phyloP scores from a whole-genome alignment of 2,113 vertebrate genomes.

The Eclectus roratus region DNA sequence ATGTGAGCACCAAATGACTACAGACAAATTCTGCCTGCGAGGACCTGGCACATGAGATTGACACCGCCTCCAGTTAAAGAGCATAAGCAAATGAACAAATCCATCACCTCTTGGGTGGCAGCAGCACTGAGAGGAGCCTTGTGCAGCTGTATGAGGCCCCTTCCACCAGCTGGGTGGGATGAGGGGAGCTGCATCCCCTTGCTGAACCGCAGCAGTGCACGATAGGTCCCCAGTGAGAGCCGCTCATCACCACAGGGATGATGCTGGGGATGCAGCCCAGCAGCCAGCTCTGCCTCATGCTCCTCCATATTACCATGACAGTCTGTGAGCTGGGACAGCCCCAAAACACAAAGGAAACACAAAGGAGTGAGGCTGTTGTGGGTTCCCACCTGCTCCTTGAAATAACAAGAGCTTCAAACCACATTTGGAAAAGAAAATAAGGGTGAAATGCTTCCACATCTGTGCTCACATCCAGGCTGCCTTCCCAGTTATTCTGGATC shows the following conservation, averaged over 20 bases:
- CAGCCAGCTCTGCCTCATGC: background rate
- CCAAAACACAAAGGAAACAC: background rate
- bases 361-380: background rate
- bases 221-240: background rate
- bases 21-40: background rate
- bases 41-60: background rate
- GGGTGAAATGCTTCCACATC: background rate
- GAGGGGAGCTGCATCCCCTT: background rate
- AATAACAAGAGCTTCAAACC: background rate
- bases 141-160: background rate
- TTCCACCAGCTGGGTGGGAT: background rate
- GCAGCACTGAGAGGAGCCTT: accelerated
- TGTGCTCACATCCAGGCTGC: background rate
- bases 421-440: background rate
- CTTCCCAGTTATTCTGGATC: background rate
- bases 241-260: accelerated
- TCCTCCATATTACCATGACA: background rate
- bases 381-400: background rate
- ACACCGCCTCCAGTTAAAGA: background rate
- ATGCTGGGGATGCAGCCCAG: background rate
- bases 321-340: background rate
- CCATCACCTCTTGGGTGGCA: accelerated
- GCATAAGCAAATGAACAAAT: background rate
- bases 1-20: background rate
- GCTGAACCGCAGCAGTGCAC: accelerated